Evolutionary conservation across 2,888 invertebrate species (phyloP), one percentile per base, ranked within the genome.

Genomic region (Plebejus melissa): DNA sequence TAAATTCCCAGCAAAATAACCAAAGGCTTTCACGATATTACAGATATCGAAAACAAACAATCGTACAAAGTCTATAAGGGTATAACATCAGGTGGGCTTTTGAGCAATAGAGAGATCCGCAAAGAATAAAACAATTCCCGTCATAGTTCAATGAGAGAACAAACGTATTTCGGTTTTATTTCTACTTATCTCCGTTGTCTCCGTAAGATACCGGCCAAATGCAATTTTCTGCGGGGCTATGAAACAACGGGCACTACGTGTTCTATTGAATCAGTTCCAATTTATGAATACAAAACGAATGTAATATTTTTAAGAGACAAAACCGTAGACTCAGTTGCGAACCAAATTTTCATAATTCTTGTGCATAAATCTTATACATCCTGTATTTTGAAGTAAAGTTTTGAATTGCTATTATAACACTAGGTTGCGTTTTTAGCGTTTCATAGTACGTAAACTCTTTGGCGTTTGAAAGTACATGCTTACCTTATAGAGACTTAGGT

Each of bases 181-280:
- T 60, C 75, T 58, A 58, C 71, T 60, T 58, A 71, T 75, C 71
- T 75, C 58, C 70, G 70, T 57, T 75, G 75, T 72, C 75, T 71
- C 41, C 57, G 60, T 69, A 76, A 76, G 74, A 74, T 71, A 72
- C 75, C 75, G 75, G 75, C 41, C 75, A 75, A 75, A 75, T 75
- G 75, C 75, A 75, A 75, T 75, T 72, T 75, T 58, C 75, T 71
- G 41, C 75, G 71, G 58, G 72, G 50, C 58, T 76, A 74, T 60
- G 71, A 72, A 65, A 74, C 69, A 76, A 76, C 74, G 74, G 69
- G 50, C 74, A 76, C 74, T 69, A 74, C 69, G 69, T 72, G 69
- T 74, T 76, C 69, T 76, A 76, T 76, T 76, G 72, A 76, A 77
- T 75, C 75, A 71, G 70, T 71, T 70, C 58, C 75, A 75, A 75